Evolutionary conservation across 2,888 invertebrate species (phyloP).

Genomic region (Pseudanteris insignis): DNA sequence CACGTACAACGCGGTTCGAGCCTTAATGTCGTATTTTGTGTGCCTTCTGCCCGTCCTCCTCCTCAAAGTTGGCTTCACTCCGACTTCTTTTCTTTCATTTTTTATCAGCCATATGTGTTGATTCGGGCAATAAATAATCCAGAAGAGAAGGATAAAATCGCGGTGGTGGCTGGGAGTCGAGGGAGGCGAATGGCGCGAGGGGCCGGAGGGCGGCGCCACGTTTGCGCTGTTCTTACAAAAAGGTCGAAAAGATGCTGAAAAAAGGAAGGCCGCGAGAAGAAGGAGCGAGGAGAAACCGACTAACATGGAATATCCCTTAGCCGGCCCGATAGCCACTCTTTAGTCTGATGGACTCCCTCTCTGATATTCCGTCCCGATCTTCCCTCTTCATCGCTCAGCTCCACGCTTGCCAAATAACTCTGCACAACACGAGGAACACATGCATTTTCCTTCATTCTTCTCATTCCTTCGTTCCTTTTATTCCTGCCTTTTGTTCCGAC

Average conservation of each 20-base stretch:
- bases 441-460: constrained; percentile 36
- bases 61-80: constrained; percentile 34
- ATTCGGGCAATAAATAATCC: constrained; percentile 47
- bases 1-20: no score
- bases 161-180: constrained; percentile 33
- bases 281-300: constrained; percentile 60
- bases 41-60: constrained; percentile 33
- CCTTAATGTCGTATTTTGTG: constrained; percentile 45
- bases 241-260: constrained; percentile 48
- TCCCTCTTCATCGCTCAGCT: constrained; percentile 34
- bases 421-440: constrained; percentile 25
- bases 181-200: constrained; percentile 41
- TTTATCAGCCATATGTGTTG: constrained; percentile 38
- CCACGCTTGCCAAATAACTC: constrained; percentile 29
- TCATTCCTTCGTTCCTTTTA: constrained; percentile 21
- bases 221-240: constrained; percentile 57
- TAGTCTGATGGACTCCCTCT: constrained; percentile 61
- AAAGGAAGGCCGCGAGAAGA: constrained; percentile 48
- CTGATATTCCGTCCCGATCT: constrained; percentile 49
- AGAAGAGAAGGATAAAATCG: constrained; percentile 29
- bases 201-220: constrained; percentile 62
- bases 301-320: constrained; percentile 67
- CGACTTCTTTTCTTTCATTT: constrained; percentile 35
- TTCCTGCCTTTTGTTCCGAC: constrained; percentile 8
- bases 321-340: constrained; percentile 64